Percentiles rank a stretch among this genome's conserved stretches.
Conservation (phyloP, 2,888 invertebrate genomes). For the Eugnorisma glareosa region DNA sequence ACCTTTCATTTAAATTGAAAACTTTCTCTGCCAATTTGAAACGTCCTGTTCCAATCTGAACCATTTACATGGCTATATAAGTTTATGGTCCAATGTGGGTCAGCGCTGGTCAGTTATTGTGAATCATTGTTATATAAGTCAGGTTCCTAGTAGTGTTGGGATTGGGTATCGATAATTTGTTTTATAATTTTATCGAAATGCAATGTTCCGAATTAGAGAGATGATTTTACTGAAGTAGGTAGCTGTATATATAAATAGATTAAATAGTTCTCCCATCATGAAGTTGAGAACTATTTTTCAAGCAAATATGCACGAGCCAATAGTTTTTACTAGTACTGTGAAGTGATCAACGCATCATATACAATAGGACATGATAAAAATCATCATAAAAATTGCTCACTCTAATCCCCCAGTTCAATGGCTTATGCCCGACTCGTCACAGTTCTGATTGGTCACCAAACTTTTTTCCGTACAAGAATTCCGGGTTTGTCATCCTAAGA, state of each 20-base stretch:
- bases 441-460: too few species aligned
- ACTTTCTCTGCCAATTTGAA: slow-evolving; percentile 45
- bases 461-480: too few species aligned
- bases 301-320: neutral
- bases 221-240: neutral
- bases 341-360: neutral
- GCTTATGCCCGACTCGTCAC: too few species aligned
- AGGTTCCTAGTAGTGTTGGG: slow-evolving; percentile 55
- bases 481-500: too few species aligned
- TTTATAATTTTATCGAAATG: neutral
- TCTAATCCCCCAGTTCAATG: neutral
- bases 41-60: slow-evolving; percentile 12
- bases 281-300: neutral
- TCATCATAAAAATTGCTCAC: neutral
- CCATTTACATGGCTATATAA: slow-evolving; percentile 41
- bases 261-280: neutral
- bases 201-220: neutral
- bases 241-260: neutral
- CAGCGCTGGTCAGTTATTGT: slow-evolving; percentile 54
- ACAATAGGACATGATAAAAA: neutral
- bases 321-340: neutral
- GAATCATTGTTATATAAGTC: slow-evolving; percentile 54
- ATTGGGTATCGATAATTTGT: neutral
- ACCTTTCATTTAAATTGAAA: neutral
- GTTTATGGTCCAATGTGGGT: slow-evolving; percentile 46